Base-by-base conservation (phyloP, 1,140 invertebrate species). In the Zaprionus africanus region DNA sequence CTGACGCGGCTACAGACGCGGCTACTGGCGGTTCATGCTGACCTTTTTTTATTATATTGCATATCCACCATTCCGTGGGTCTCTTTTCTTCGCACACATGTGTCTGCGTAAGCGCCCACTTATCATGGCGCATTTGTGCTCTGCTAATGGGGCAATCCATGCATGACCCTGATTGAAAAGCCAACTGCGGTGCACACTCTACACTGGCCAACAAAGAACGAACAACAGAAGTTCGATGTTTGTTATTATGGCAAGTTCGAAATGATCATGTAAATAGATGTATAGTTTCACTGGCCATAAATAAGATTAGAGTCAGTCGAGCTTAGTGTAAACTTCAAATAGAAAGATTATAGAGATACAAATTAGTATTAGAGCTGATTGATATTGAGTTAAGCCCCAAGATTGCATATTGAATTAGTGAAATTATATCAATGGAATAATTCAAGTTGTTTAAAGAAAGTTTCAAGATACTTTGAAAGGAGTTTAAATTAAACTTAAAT, bases 11-110 rank as follows among this genome's bases (percentile, higher is more conserved):
- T 61, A 72, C 64, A 24, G 81, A 72, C 61, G 59, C 66, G 84
- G 58, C 84, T 84, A 81, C 78, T 83, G 84, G 66, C 81, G 79
- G 79, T 68, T 66, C 66, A 53, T 78, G 56, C 84, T 87, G 85
- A 88, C 84, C 84, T 88, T 87, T 88, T 88, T 87, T 34, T 22
- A 22, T 11, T 34, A 34, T 34, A 34, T 4, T 3, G 17, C 13
- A 79, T 83, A 22, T 28, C 17, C 54, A 57, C 41, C 19, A 24
- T 19, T 13, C 46, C 46, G 12, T 22, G 17, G 19, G 19, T 66
- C 64, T 9, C 11, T n/a, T 7, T 17, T 63, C 17, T 19, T 4
- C 19, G 5, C 19, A 11, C 6, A 9, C 26, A 54, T n/a, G 57
- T 66, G 54, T 74, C 58, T 56, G 63, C 67, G 67, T 70, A 76